Conservation (phyloP, 2,113 vertebrate species). For the Scopus umbretta region DNA sequence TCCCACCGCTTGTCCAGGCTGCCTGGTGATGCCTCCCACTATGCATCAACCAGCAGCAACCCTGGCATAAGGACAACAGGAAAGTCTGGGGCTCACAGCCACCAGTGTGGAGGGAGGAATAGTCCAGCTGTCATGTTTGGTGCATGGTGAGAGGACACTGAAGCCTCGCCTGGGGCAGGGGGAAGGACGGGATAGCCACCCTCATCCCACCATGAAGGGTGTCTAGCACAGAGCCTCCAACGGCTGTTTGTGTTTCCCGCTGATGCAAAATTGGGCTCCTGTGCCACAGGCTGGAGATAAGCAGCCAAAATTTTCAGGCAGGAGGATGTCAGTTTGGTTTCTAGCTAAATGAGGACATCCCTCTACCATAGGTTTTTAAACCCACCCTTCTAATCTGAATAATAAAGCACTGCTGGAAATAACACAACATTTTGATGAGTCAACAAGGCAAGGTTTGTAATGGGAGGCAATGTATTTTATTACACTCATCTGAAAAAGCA, state of each 20-base stretch:
- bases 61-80: neutral
- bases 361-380: neutral
- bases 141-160: neutral
- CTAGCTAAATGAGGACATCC: neutral
- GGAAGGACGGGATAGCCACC: neutral
- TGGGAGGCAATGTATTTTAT: neutral
- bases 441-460: neutral
- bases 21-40: rapidly evolving
- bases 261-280: neutral
- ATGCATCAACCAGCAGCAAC: neutral
- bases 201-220: neutral
- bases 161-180: neutral
- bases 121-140: neutral
- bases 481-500: neutral
- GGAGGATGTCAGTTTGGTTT: neutral
- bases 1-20: neutral
- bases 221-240: neutral
- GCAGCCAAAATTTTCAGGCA: neutral
- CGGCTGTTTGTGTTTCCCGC: rapidly evolving
- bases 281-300: neutral
- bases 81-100: neutral
- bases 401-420: neutral
- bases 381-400: neutral
- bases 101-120: neutral
- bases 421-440: neutral